Percentiles rank a stretch among this genome's conserved stretches.
phyloP scores from a whole-genome alignment of 2,113 vertebrate genomes.

The Brachypteracias leptosomus region DNA sequence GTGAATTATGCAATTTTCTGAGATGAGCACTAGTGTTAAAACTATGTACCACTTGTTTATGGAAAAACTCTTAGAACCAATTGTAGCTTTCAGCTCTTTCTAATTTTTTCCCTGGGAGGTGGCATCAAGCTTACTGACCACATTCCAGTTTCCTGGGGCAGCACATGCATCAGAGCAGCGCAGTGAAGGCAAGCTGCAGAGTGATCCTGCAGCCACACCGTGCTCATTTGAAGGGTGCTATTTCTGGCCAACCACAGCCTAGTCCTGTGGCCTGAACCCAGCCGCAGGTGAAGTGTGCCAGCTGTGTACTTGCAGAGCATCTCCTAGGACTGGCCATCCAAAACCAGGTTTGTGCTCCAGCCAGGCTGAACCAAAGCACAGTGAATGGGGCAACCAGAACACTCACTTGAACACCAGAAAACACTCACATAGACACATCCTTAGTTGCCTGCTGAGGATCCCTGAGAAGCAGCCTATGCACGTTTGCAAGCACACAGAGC shows the following conservation, averaged over 20 bases:
- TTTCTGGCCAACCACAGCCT: not conserved
- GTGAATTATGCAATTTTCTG: not conserved
- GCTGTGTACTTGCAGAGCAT: not conserved
- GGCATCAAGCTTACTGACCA: not conserved
- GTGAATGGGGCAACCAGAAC: not conserved
- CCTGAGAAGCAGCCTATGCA: not conserved
- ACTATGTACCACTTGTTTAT: not conserved
- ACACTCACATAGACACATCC: not conserved
- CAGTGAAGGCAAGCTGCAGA: not conserved
- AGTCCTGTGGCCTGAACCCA: not conserved
- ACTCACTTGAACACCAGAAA: not conserved
- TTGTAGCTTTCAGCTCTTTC: not conserved
- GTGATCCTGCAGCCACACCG: not conserved
- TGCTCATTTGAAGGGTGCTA: not conserved
- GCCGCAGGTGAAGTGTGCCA: fast-evolving
- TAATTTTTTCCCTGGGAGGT: not conserved
- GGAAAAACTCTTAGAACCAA: not conserved
- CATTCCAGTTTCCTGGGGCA: not conserved
- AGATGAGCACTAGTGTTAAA: not conserved
- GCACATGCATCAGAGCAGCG: not conserved
- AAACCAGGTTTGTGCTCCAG: fast-evolving
- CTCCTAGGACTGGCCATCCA: not conserved
- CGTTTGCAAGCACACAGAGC: fast-evolving
- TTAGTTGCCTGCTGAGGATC: not conserved
- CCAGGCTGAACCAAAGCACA: not conserved